These are phyloP conservation scores for Macrotrachela quadricornifera DNA, from an alignment of 1,140 invertebrate species.

Conservation along the genomic window DNA sequence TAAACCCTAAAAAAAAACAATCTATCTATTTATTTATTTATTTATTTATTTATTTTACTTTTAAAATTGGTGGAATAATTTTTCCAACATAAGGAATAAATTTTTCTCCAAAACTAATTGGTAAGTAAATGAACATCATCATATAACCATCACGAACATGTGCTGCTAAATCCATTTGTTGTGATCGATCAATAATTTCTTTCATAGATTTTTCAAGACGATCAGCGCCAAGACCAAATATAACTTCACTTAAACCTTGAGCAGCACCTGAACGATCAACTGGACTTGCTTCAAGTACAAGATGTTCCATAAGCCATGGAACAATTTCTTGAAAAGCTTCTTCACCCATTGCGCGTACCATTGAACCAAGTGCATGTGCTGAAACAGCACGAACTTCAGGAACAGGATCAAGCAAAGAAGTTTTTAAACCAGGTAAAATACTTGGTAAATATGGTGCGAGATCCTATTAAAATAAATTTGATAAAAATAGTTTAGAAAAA, in stretches of 20 bases:
- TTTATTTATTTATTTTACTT: conserved; percentile 26
- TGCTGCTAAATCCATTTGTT: conserved; percentile 63
- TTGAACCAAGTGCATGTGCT: conserved; percentile 67
- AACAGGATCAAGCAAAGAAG: conserved; percentile 82
- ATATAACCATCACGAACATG: conserved; percentile 98
- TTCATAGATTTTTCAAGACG: conserved; percentile 92
- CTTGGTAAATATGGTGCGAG: conserved; percentile 80
- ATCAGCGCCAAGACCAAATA: conserved; percentile 76
- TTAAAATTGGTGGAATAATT: conserved; percentile 88
- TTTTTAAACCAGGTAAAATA: conserved; percentile 87
- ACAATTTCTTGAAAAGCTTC: conserved; percentile 59
- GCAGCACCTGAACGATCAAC: conserved; percentile 89
- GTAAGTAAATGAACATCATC: conserved; percentile 99
- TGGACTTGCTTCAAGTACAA: conserved; percentile 80
- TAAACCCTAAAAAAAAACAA: conserved; percentile 41
- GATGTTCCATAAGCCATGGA: conserved; percentile 91
- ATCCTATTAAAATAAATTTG: conserved; percentile 36
- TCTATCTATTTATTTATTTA: too few species aligned
- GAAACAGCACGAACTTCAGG: conserved; percentile 83
- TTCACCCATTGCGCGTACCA: conserved; percentile 90
- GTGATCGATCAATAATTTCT: conserved; percentile 84
- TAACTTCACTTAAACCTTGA: conserved; percentile 70
- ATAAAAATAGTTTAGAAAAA: not conserved
- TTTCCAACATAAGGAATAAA: conserved; percentile 89
- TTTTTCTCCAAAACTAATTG: conserved; percentile 74